Base-by-base conservation (phyloP, 2,888 invertebrate species). In the Junonia oenone region DNA sequence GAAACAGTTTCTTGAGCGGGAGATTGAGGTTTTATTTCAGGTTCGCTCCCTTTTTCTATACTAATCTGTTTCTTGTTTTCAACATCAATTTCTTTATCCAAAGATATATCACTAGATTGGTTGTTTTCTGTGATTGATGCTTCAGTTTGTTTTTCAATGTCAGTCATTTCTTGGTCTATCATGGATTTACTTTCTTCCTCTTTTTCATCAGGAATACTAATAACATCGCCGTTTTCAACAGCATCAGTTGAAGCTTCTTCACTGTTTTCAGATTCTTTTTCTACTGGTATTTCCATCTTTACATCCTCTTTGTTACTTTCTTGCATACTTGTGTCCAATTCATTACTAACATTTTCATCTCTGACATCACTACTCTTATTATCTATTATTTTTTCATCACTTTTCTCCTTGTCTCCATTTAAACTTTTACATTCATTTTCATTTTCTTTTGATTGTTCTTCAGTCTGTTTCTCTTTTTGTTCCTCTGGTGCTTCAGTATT, bases 201-300 rank as follows among this genome's bases (percentile, higher is more conserved):
- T 45, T 56, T 62, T 38, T 66, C 61, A 57, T 62, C 56, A 40
- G 59, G 51, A 43, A 58, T 54, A 14, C 55, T 40, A 35, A 58
- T 65, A 0, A 62, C 51, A 35, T 66, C 57, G 29, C 46, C 53
- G 31, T 37, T 49, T 13, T 49, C 49, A 6, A 40, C 17, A 51
- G 35, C 26, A 31, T 37, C 27, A 29, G 27, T 14, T 45, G 15
- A 17, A 13, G 33, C 35, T 29, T 57, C 46, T 8, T 45, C 26
- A 48, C 15, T 27, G 11, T 35, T 31, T 27, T 47, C 31, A 27
- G 31, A 15, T 15, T 40, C 26, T n/a, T 1, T 40, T 35, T 45
- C 31, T 14, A n/a, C 6, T 15, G 14, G n/a, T 40, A 29, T 15
- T 14, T 33, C n/a, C 9, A 13, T 22, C 31, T 37, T 47, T 31